These are phyloP conservation scores for Heliconius melpomene DNA, from an alignment of 1,140 invertebrate species.

Conservation along the genomic window DNA sequence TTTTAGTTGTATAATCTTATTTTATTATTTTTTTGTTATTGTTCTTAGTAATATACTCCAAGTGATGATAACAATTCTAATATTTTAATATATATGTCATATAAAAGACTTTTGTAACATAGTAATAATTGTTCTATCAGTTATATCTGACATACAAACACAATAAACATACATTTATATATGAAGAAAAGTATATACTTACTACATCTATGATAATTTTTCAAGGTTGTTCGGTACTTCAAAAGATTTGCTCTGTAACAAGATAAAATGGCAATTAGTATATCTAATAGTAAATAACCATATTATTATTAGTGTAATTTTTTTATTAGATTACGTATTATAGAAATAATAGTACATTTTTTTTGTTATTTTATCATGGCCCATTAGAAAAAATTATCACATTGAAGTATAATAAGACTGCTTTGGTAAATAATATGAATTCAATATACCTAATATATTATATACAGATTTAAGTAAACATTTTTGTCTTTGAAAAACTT, in stretches of 20 bases:
- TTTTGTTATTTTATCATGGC: background rate
- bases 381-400: background rate
- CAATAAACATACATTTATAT: background rate
- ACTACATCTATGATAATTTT: background rate
- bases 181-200: background rate
- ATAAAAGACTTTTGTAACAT: background rate
- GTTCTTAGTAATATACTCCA: too few relatives aligned
- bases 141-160: background rate
- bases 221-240: conserved; percentile 3
- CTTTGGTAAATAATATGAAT: background rate
- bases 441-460: background rate
- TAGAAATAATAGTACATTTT: background rate
- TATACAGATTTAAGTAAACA: too few relatives aligned
- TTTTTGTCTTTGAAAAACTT: too few relatives aligned
- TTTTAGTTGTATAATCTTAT: too few relatives aligned
- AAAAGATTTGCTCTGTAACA: background rate
- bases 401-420: background rate
- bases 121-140: background rate
- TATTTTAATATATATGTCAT: too few relatives aligned
- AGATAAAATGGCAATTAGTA: conserved; percentile 6
- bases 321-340: background rate
- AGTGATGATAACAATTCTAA: too few relatives aligned
- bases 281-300: background rate
- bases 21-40: too few relatives aligned
- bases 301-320: background rate